Evolutionary conservation across 2,888 invertebrate genomes (phyloP).

Genomic region (Plagodis dolabraria): DNA sequence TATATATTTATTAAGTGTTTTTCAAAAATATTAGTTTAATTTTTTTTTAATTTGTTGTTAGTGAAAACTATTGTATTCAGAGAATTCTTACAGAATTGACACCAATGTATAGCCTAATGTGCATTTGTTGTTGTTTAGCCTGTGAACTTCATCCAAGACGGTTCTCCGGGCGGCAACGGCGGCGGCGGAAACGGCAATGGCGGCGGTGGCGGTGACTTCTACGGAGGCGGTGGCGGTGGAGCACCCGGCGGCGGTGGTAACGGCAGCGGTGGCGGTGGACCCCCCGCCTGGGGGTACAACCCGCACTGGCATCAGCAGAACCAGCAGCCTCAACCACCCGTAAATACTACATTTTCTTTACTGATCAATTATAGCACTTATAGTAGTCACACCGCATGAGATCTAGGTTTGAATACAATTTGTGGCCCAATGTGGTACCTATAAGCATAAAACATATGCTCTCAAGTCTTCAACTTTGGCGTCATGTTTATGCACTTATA

Average conservation of each 20-base stretch:
- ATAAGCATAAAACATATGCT: no score
- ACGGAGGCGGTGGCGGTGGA: slow-evolving; percentile 45
- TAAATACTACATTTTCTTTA: slow-evolving; percentile 26
- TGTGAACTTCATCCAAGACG: slow-evolving; percentile 78
- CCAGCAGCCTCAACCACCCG: slow-evolving; percentile 77
- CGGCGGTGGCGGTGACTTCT: slow-evolving; percentile 43
- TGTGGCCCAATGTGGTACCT: no score
- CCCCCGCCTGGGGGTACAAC: slow-evolving; percentile 83
- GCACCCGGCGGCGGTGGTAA: slow-evolving; percentile 36
- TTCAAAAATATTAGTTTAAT: no score
- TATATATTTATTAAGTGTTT: no score
- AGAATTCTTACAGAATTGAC: background rate
- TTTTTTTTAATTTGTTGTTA: no score
- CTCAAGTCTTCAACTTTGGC: no score
- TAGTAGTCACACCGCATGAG: no score
- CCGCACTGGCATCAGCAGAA: slow-evolving; percentile 82
- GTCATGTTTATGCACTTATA: no score
- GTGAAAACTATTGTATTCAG: no score
- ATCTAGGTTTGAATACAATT: no score
- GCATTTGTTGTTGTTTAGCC: slow-evolving; percentile 54
- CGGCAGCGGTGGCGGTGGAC: slow-evolving; percentile 57
- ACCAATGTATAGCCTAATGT: background rate
- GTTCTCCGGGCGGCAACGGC: slow-evolving; percentile 45
- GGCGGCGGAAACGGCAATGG: slow-evolving; percentile 39
- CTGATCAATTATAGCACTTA: no score